Evolutionary conservation across 2,113 vertebrate species (phyloP).

Genomic region (Pelvicachromis taeniatus): DNA sequence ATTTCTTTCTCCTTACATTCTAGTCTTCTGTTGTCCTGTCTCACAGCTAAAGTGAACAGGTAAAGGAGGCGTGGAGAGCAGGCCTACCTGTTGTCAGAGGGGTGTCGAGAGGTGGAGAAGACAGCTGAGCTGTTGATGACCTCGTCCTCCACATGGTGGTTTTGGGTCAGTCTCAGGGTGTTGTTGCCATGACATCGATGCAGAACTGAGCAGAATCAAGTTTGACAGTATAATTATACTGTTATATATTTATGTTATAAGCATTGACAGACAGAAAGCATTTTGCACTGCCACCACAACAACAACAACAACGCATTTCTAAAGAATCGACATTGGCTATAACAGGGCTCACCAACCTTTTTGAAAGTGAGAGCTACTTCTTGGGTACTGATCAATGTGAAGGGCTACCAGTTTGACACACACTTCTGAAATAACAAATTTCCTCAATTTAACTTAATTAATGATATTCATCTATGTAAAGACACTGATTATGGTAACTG

Average conservation of each 20-base stretch:
- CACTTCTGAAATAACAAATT: too few species aligned
- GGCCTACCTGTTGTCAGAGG: conserved; percentile 63
- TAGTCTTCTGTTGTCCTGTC: not conserved
- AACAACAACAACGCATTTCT: not conserved
- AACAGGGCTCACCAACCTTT: too few species aligned
- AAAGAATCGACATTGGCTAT: not conserved
- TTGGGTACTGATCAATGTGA: too few species aligned
- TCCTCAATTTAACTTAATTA: too few species aligned
- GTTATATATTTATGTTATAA: not conserved
- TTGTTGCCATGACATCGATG: conserved; percentile 64
- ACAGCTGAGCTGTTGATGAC: conserved; percentile 64
- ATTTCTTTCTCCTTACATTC: not conserved
- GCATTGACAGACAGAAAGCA: not conserved
- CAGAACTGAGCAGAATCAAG: conserved; percentile 44
- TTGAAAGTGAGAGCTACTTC: too few species aligned
- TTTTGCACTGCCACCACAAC: not conserved
- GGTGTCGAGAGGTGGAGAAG: conserved; percentile 58
- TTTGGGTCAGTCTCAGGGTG: conserved; percentile 67
- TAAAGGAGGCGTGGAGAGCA: not conserved
- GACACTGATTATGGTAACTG: too few species aligned
- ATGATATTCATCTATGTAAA: too few species aligned
- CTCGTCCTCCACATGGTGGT: conserved; percentile 75
- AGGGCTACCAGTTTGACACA: too few species aligned
- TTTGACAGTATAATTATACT: not conserved
- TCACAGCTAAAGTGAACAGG: not conserved